phyloP scores from a whole-genome alignment of 2,113 vertebrate genomes.

The Xenopus laevis region DNA sequence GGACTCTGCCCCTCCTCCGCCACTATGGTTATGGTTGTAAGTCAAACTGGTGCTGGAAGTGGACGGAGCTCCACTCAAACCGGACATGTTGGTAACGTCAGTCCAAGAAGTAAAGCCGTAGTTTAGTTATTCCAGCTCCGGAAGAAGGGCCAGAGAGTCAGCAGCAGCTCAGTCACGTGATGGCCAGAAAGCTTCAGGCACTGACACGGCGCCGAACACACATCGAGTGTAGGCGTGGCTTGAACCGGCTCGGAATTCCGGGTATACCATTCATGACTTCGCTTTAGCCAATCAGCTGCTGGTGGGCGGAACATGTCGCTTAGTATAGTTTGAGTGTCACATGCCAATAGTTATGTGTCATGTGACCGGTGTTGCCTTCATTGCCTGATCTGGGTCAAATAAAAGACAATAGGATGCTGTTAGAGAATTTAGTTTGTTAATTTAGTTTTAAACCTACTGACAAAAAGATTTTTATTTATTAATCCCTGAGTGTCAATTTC shows the following conservation, averaged over 20 bases:
- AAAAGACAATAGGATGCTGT: too few species aligned
- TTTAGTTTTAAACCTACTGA: too few species aligned
- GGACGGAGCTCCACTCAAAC: not conserved
- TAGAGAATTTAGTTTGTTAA: too few species aligned
- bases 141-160: not conserved
- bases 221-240: not conserved
- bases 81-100: not conserved
- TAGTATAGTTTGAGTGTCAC: not conserved
- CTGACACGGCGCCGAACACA: constrained; percentile 12
- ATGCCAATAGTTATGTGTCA: constrained; percentile 1
- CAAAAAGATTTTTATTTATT: too few species aligned
- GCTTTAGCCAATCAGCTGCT: not conserved
- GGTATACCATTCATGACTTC: not conserved
- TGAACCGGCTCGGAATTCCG: not conserved
- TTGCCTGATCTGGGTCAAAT: too few species aligned
- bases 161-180: constrained; percentile 17
- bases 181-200: not conserved
- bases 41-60: constrained; percentile 66
- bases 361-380: not conserved
- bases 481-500: too few species aligned
- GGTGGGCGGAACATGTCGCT: not conserved
- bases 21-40: constrained; percentile 78
- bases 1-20: constrained; percentile 65
- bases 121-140: not conserved
- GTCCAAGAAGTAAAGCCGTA: not conserved